Evolutionary conservation across 2,113 vertebrate species (phyloP), one percentile per base, ranked within the genome.

Genomic region (Myocastor coypus): DNA sequence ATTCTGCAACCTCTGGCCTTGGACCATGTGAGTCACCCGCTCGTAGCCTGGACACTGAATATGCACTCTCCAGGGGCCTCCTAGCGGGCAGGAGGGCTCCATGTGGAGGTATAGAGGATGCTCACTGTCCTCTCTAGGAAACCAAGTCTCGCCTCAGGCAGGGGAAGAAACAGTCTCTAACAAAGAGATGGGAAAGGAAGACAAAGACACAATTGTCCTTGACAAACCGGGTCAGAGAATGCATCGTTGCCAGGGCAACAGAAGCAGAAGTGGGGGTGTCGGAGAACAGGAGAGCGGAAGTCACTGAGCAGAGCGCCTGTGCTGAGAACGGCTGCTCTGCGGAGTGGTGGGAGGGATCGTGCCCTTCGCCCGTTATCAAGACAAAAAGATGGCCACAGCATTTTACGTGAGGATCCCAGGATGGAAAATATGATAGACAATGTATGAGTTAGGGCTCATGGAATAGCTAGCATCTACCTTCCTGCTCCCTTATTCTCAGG

Each of bases 241-340:
- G 50, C 30, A 50, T 4, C 32, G 92, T 97, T 95, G 92, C 95
- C 87, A 93, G n/a, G 96, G 94, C 84, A 94, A 93, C 90, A 34
- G 81, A 40, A 55, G 63, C 83, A 37, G 64, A 4, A 14, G 19
- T 32, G 16, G 80, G 19, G 3, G 34, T 28, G 37, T 3, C 50
- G 5, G 26, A 69, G 5, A 12, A 69, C 7, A 17, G 91, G 46
- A 69, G 5, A 12, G 78, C 5, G 13, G 91, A 55, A 61, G n/a
- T 42, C 81, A 59, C 77, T 3, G 77, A 14, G 3, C 83, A 7
- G 8, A 17, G 10, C 40, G 30, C 28, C 69, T 30, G 5, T 5
- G 42, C 19, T 17, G 83, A 75, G 71, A 94, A n/a, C 5, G 28
- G 9, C 55, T 20, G 11, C 11, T 89, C 66, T 73, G 0, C 0